Evolutionary conservation across 2,113 vertebrate species (phyloP).

Genomic region (Anoplopoma fimbria): DNA sequence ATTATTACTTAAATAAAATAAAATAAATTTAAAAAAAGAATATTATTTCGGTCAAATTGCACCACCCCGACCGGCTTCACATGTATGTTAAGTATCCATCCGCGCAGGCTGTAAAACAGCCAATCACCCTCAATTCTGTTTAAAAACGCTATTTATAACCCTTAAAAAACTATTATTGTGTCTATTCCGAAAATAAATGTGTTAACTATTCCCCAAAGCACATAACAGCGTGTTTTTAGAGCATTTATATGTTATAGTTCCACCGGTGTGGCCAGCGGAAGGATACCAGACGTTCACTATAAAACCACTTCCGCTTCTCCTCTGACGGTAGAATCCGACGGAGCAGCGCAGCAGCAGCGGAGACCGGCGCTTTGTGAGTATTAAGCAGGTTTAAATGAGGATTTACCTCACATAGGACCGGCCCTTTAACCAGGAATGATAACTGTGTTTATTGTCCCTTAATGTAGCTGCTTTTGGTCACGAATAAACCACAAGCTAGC

Average conservation of each 20-base stretch:
- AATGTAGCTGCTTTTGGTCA: neutral
- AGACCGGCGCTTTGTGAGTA: conserved; percentile 33
- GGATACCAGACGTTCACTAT: conserved; percentile 1
- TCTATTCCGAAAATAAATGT: accelerated
- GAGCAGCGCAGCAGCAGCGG: accelerated
- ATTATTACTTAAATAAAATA: no score
- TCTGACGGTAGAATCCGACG: no score
- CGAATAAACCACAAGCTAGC: neutral
- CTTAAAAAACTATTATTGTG: neutral
- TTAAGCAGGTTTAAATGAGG: neutral
- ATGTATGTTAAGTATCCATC: neutral
- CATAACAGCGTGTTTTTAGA: neutral
- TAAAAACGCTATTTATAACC: neutral
- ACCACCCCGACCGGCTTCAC: neutral
- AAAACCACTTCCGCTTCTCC: no score
- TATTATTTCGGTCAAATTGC: no score
- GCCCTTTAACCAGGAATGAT: accelerated
- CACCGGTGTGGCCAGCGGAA: conserved; percentile 5
- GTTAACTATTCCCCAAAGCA: accelerated
- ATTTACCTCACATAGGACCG: no score
- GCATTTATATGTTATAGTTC: neutral
- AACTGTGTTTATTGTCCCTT: accelerated
- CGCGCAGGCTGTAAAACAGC: neutral
- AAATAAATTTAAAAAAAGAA: no score
- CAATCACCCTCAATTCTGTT: neutral